These are phyloP conservation scores for Tolypeutes matacus DNA, from an alignment of 2,797 vertebrate genomes.

Conservation along the genomic window DNA sequence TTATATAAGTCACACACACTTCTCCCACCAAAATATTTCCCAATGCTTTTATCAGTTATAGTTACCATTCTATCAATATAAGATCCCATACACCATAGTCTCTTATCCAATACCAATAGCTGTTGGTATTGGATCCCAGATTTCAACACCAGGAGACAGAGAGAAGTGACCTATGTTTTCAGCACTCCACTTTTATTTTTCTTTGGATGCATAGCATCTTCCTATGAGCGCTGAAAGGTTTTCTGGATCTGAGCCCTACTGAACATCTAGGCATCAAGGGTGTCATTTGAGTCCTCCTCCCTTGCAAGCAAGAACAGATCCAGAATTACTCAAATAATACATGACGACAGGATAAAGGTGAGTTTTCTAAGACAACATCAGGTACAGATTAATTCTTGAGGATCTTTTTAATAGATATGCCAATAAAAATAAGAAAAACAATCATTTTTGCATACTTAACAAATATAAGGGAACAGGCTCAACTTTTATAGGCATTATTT, in stretches of 20 bases:
- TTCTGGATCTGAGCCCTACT: background rate
- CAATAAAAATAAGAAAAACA: background rate
- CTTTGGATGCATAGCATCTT: background rate
- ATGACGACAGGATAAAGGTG: background rate
- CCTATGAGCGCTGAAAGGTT: background rate
- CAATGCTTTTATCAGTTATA: background rate
- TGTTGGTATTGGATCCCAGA: background rate
- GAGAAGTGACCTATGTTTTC: background rate
- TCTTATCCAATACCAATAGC: background rate
- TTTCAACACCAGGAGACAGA: background rate
- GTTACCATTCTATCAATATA: background rate
- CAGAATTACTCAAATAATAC: background rate
- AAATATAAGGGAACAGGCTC: background rate
- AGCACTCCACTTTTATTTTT: background rate
- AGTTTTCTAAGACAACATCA: background rate
- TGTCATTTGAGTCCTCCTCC: background rate
- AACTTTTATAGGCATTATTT: background rate
- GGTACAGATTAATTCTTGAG: background rate
- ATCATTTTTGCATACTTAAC: constrained; percentile 13
- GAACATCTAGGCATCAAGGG: background rate
- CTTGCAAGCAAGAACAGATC: background rate
- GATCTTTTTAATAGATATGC: background rate
- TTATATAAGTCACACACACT: constrained; percentile 3
- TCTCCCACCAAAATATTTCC: background rate
- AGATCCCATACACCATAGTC: background rate